Conservation (phyloP, 2,888 invertebrate species). For the Athripsodes cinereus region DNA sequence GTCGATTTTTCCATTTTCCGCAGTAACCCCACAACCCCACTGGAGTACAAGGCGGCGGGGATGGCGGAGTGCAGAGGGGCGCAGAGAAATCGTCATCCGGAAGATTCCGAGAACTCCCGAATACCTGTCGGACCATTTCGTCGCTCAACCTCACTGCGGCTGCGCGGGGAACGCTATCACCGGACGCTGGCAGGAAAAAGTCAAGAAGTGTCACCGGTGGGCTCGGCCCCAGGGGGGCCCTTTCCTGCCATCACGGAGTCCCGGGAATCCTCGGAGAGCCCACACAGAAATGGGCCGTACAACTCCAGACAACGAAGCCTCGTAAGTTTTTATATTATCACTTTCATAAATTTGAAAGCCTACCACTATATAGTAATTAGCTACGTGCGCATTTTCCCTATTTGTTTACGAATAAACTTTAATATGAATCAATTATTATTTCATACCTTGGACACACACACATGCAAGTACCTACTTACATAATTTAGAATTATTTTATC, state of each 20-base stretch:
- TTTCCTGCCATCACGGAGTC: constrained; percentile 61
- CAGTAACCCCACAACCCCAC: constrained; percentile 12
- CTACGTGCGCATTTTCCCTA: no score
- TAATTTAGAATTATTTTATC: no score
- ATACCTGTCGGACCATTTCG: constrained; percentile 44
- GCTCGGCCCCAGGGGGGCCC: constrained; percentile 38
- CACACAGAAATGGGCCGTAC: constrained; percentile 42
- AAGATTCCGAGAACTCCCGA: constrained; percentile 41
- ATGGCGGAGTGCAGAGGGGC: constrained; percentile 6
- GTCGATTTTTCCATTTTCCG: constrained; percentile 4
- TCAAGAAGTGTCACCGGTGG: constrained; percentile 43
- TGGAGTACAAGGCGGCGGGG: constrained; percentile 2
- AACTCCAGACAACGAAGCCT: constrained; percentile 31
- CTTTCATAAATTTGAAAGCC: no score
- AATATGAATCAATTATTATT: no score
- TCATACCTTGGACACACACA: no score
- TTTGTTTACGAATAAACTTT: no score
- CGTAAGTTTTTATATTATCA: constrained; percentile 10
- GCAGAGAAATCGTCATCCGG: constrained; percentile 11
- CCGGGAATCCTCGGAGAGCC: constrained; percentile 36
- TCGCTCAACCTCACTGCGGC: constrained; percentile 60
- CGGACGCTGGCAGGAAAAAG: constrained; percentile 36
- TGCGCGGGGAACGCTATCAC: constrained; percentile 53
- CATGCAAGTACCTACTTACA: no score
- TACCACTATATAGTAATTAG: no score